A percentile compares a stretch with the other conserved stretches of the same genome.
Conservation (phyloP, 2,113 vertebrate genomes). For the human (Homo sapiens) region GRCh38 chr1:106405501-106406000, state of each 20-base stretch:
- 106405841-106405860: not conserved
- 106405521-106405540: not conserved
- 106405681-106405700: not conserved
- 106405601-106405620: not conserved
- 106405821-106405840: not conserved
- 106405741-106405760: not conserved
- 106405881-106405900: not conserved
- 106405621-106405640: not conserved
- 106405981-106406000: not conserved
- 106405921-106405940: not conserved
- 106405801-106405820: slow-evolving; percentile 13
- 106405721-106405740: not conserved
- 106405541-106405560: not conserved
- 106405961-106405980: not conserved
- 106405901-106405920: not conserved
- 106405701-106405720: not conserved
- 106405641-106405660: not conserved
- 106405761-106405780: not conserved
- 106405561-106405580: not conserved
- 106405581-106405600: not conserved
- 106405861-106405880: not conserved
- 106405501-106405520: not conserved
- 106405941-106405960: not conserved
- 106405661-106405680: not conserved
- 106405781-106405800: not conserved